A percentile compares a stretch with the other conserved stretches of the same genome.
phyloP scores from a whole-genome alignment of 1,140 invertebrate genomes.

The Uloborus diversus region DNA sequence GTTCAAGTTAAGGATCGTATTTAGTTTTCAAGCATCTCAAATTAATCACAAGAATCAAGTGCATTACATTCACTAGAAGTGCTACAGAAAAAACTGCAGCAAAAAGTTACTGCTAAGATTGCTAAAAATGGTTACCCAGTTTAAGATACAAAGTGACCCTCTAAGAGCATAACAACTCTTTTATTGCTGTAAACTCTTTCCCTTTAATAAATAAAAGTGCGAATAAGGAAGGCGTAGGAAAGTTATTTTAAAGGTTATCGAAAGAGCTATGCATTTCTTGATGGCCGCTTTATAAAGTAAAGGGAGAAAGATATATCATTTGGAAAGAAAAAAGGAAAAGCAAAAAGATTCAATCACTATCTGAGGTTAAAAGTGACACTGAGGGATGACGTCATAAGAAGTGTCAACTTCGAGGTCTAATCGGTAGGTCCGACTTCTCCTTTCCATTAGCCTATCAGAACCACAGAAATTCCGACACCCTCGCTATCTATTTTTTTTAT shows the following conservation, averaged over 20 bases:
- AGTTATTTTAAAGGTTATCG: not conserved
- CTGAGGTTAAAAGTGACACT: constrained; percentile 47
- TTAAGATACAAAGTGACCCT: too few relatives aligned
- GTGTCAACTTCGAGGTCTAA: constrained; percentile 49
- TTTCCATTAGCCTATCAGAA: constrained; percentile 52
- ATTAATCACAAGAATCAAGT: too few relatives aligned
- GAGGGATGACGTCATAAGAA: constrained; percentile 43
- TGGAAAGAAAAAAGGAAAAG: constrained; percentile 27
- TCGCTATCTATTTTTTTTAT: constrained; percentile 1
- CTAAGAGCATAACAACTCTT: too few relatives aligned
- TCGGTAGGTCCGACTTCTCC: constrained; percentile 36
- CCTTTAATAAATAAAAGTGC: too few relatives aligned
- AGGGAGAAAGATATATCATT: constrained; percentile 11
- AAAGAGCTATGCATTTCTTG: not conserved
- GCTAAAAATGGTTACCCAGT: too few relatives aligned
- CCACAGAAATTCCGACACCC: constrained; percentile 25
- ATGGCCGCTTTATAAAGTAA: not conserved
- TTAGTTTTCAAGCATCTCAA: too few relatives aligned
- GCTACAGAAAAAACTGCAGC: too few relatives aligned
- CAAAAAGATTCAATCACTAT: constrained; percentile 33
- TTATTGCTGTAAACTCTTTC: too few relatives aligned
- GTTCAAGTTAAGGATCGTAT: too few relatives aligned
- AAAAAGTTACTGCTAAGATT: too few relatives aligned
- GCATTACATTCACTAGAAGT: too few relatives aligned
- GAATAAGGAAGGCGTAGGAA: too few relatives aligned